phyloP scores from a whole-genome alignment of 2,797 vertebrate species.

The Gallinago solitaria region DNA sequence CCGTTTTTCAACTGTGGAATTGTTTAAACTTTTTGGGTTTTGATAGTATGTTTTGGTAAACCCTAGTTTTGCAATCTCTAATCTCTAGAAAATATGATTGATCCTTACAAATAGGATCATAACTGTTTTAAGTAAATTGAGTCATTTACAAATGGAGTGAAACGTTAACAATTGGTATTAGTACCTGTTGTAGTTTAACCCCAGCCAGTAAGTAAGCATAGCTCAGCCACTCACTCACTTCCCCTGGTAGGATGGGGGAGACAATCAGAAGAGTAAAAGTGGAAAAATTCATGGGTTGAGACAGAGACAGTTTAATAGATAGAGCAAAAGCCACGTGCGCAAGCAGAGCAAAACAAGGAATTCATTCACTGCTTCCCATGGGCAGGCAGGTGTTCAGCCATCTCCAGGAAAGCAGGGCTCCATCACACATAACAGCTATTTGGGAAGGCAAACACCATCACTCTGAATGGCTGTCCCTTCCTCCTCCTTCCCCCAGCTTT shows the following conservation, averaged over 20 bases:
- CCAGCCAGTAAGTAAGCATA: background rate
- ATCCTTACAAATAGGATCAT: background rate
- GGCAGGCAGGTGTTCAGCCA: background rate
- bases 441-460: background rate
- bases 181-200: background rate
- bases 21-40: background rate
- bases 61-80: background rate
- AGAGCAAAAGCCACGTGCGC: background rate
- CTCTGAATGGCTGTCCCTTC: background rate
- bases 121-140: background rate
- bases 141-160: background rate
- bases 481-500: background rate
- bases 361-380: background rate
- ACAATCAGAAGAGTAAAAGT: background rate
- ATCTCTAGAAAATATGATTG: background rate
- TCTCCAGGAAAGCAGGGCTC: background rate
- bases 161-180: background rate
- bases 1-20: background rate
- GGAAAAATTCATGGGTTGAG: background rate
- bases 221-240: background rate
- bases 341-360: background rate
- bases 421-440: background rate
- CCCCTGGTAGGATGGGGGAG: background rate
- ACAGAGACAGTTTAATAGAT: background rate
- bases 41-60: background rate